These are phyloP conservation scores for Cyprinodon tularosa DNA, from an alignment of 2,113 vertebrate genomes.

Conservation along the genomic window DNA sequence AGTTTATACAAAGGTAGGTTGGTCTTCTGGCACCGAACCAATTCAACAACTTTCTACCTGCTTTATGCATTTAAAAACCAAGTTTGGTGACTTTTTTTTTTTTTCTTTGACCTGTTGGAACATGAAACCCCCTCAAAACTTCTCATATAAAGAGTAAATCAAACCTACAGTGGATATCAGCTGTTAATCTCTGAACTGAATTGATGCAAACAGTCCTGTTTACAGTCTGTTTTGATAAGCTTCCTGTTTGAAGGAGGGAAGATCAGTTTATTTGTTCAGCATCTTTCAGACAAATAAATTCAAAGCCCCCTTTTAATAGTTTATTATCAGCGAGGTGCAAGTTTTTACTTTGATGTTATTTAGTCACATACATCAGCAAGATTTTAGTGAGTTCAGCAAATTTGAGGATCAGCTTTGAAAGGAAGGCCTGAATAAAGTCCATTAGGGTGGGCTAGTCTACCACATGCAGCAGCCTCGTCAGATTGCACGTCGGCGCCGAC, in stretches of 20 bases:
- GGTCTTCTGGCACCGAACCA: not conserved
- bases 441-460: constrained; percentile 3
- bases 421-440: constrained; percentile 23
- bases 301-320: not conserved
- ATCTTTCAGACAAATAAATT: not conserved
- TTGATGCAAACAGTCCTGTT: not conserved
- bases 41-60: not conserved
- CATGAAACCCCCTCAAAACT: not conserved
- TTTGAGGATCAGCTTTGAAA: constrained; percentile 1
- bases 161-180: not conserved
- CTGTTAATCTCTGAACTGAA: not conserved
- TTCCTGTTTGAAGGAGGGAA: not conserved
- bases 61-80: too few species aligned
- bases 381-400: not conserved
- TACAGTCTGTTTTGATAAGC: not conserved
- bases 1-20: not conserved
- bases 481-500: not conserved
- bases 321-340: not conserved
- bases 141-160: not conserved
- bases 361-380: not conserved
- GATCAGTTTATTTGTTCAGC: not conserved
- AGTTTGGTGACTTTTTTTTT: too few species aligned
- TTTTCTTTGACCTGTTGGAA: not conserved
- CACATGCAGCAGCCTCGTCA: constrained; percentile 6
- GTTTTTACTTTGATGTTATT: not conserved